These are phyloP conservation scores for Crotalus helleri DNA, from an alignment of 2,113 vertebrate genomes.

Conservation along the genomic window DNA sequence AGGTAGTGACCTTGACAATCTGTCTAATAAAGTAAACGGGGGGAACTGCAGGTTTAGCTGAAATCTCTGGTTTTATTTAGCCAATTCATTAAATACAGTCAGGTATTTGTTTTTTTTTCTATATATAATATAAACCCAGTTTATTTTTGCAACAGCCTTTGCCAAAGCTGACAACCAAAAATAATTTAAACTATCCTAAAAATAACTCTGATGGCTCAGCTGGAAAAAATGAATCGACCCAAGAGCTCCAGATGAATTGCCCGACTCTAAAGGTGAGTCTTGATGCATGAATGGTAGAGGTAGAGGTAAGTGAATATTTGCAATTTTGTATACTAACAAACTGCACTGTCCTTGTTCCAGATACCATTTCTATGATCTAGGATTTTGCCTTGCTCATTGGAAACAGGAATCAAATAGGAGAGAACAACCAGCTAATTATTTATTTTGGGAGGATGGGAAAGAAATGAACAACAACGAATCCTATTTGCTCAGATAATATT, in stretches of 20 bases:
- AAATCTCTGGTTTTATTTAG: slow-evolving; percentile 48
- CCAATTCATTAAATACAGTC: slow-evolving; percentile 37
- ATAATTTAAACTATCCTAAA: slow-evolving; percentile 42
- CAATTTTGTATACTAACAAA: background rate
- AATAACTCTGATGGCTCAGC: slow-evolving; percentile 25
- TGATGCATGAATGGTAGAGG: background rate
- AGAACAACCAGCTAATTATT: background rate
- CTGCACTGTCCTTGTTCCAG: background rate
- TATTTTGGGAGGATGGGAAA: background rate
- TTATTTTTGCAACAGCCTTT: slow-evolving; percentile 44
- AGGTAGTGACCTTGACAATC: slow-evolving; percentile 15
- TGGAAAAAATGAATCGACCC: slow-evolving; percentile 18
- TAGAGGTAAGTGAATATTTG: no score
- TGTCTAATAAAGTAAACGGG: slow-evolving; percentile 22
- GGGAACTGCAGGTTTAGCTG: slow-evolving; percentile 26
- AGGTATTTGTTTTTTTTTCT: slow-evolving; percentile 9
- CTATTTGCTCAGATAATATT: background rate
- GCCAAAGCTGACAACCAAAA: slow-evolving; percentile 43
- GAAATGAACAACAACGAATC: background rate
- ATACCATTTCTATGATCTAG: background rate
- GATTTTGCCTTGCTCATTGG: background rate
- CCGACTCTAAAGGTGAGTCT: background rate
- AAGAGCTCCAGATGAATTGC: background rate
- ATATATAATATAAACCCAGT: slow-evolving; percentile 43
- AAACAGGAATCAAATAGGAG: background rate